Conservation (phyloP, 1,140 invertebrate species). For the Ooceraea biroi region DNA sequence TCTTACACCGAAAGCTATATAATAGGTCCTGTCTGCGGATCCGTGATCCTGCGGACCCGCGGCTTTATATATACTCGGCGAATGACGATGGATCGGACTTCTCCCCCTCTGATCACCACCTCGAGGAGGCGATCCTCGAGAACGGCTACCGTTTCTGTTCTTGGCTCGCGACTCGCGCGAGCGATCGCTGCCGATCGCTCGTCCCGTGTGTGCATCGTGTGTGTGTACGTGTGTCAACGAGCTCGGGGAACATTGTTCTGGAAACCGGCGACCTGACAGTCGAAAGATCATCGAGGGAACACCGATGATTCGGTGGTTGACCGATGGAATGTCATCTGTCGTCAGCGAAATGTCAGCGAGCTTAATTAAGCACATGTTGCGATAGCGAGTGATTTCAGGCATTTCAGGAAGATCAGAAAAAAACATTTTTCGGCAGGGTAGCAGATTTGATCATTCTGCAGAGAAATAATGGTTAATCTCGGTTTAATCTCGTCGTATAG, state of each 20-base stretch:
- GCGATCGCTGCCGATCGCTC: neutral
- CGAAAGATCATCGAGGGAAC: neutral
- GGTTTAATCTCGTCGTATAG: too few relatives aligned
- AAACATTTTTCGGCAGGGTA: too few relatives aligned
- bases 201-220: neutral
- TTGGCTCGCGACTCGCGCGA: neutral
- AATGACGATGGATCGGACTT: neutral
- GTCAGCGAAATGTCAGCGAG: too few relatives aligned
- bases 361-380: too few relatives aligned
- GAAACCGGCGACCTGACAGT: neutral
- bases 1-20: constrained; percentile 1
- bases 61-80: constrained; percentile 40
- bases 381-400: neutral
- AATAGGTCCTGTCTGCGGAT: constrained; percentile 20
- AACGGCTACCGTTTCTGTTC: constrained; percentile 10
- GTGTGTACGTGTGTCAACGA: neutral
- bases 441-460: too few relatives aligned
- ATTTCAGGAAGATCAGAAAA: neutral
- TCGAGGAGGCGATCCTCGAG: neutral
- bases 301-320: neutral
- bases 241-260: neutral
- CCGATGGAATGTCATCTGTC: neutral
- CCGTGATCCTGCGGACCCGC: constrained; percentile 17
- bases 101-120: constrained; percentile 6
- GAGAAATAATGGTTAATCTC: too few relatives aligned